Conservation (phyloP, 2,888 invertebrate genomes). For the Cyrtodaria siliqua region DNA sequence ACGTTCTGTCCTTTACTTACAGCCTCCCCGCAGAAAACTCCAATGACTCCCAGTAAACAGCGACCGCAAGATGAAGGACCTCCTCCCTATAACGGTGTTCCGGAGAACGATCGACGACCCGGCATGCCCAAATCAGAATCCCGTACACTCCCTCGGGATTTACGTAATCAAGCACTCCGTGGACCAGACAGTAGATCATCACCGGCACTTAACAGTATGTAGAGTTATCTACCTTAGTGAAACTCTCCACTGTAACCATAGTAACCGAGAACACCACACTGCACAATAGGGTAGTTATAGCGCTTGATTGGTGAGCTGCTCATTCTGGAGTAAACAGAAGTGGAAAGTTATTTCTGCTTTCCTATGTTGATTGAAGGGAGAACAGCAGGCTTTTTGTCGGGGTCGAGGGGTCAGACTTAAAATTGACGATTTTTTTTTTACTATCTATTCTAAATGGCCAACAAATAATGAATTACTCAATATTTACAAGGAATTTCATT, state of each 20-base stretch:
- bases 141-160: slow-evolving; percentile 55
- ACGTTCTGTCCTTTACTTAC: slow-evolving; percentile 14
- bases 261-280: slow-evolving; percentile 24
- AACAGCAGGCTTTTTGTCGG: too few species aligned
- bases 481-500: too few species aligned
- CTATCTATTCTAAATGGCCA: too few species aligned
- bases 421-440: too few species aligned
- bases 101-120: slow-evolving; percentile 55
- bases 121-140: slow-evolving; percentile 45
- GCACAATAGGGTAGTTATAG: slow-evolving; percentile 44
- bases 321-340: too few species aligned
- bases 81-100: slow-evolving; percentile 71
- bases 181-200: slow-evolving; percentile 70
- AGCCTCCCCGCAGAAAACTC: slow-evolving; percentile 65
- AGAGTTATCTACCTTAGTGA: not conserved
- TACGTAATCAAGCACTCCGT: slow-evolving; percentile 54
- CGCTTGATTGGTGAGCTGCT: too few species aligned
- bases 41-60: slow-evolving; percentile 63
- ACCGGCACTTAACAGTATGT: slow-evolving; percentile 74
- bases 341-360: too few species aligned
- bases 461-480: too few species aligned
- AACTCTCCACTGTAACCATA: not conserved
- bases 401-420: too few species aligned
- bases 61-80: slow-evolving; percentile 74
- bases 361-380: too few species aligned